Percentiles rank a stretch among this genome's conserved stretches.
Conservation (phyloP, 2,797 vertebrate species). For the Poecilia wingei region DNA sequence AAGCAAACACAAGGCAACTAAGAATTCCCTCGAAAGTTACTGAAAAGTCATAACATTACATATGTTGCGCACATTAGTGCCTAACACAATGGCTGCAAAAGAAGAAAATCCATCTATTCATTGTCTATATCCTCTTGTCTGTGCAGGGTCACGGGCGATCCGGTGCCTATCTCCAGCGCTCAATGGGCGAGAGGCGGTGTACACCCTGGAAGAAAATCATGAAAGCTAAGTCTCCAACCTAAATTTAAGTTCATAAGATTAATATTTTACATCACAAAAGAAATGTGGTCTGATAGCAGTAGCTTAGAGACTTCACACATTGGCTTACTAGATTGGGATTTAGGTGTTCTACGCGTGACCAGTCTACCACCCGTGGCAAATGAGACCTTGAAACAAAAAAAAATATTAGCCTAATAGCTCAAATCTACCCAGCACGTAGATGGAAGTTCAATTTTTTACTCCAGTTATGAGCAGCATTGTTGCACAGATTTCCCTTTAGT, state of each 20-base stretch:
- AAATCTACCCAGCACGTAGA: not conserved
- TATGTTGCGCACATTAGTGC: not conserved
- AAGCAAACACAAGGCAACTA: not conserved
- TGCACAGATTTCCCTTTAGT: not conserved
- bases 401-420: not conserved
- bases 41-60: not conserved
- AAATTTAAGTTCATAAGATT: not conserved
- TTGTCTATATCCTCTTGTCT: not conserved
- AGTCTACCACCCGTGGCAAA: not conserved
- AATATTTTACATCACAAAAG: not conserved
- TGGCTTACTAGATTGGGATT: not conserved
- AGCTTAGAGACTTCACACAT: not conserved
- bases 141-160: not conserved
- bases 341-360: not conserved
- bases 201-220: not conserved
- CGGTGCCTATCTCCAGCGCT: not conserved
- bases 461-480: not conserved
- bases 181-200: not conserved
- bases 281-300: not conserved
- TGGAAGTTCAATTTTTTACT: not conserved
- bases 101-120: not conserved
- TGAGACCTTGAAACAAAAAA: not conserved
- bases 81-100: not conserved
- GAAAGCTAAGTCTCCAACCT: not conserved
- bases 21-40: not conserved